Evolutionary conservation across 2,888 invertebrate species (phyloP).

Genomic region (Habrosyne pyritoides): DNA sequence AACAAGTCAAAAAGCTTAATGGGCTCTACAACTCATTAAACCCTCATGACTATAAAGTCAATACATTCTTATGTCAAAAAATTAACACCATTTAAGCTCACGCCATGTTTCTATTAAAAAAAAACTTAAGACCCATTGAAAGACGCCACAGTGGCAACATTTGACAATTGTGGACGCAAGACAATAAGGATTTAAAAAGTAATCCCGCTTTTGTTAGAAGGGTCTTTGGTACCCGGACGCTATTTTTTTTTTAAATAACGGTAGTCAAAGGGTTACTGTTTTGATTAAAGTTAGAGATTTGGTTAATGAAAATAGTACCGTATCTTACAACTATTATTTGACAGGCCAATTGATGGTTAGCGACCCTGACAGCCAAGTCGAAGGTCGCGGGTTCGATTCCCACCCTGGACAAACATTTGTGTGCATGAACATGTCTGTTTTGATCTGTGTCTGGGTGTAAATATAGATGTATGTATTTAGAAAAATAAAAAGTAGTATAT

Average conservation of each 20-base stretch:
- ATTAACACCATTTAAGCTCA: slow-evolving; percentile 2
- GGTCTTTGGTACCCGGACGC: slow-evolving; percentile 31
- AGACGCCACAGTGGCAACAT: slow-evolving; percentile 34
- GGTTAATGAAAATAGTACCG: not conserved
- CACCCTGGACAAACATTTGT: too few species aligned
- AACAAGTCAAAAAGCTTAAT: not conserved
- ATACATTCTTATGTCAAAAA: not conserved
- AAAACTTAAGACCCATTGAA: slow-evolving; percentile 26
- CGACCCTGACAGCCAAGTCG: too few species aligned
- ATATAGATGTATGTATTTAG: too few species aligned
- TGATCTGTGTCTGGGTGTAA: too few species aligned
- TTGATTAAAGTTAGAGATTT: slow-evolving; percentile 13
- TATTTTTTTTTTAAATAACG: slow-evolving; percentile 22
- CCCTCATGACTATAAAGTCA: not conserved
- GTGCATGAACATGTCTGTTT: too few species aligned
- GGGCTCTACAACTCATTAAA: slow-evolving; percentile 7
- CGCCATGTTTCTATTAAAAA: slow-evolving; percentile 14
- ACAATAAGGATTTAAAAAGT: slow-evolving; percentile 46
- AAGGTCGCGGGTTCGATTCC: too few species aligned
- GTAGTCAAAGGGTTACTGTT: slow-evolving; percentile 33
- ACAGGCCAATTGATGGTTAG: too few species aligned
- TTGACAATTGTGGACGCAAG: slow-evolving; percentile 33
- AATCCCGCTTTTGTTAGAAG: slow-evolving; percentile 46
- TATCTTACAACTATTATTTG: too few species aligned
- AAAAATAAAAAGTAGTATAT: too few species aligned